Percentiles rank a stretch among this genome's conserved stretches.
Conservation (phyloP, 2,888 invertebrate genomes). For the Blera fallax region DNA sequence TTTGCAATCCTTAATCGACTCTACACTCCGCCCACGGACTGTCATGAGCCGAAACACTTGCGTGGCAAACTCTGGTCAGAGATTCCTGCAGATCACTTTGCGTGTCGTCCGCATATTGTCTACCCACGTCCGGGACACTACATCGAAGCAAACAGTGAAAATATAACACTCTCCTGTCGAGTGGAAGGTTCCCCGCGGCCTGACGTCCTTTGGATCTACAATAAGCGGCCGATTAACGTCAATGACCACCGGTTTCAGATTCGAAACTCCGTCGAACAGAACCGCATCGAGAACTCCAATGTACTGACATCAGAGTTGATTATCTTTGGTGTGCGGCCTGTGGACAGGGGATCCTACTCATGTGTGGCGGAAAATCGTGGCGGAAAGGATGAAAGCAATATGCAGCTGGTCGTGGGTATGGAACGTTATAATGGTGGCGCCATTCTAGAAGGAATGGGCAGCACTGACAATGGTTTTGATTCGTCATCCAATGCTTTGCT, state of each 20-base stretch:
- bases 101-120: constrained; percentile 90
- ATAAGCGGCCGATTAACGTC: constrained; percentile 78
- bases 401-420: constrained; percentile 84
- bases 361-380: constrained; percentile 93
- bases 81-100: constrained; percentile 88
- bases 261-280: constrained; percentile 77
- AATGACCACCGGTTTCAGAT: constrained; percentile 78
- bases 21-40: constrained; percentile 89
- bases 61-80: constrained; percentile 89
- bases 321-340: constrained; percentile 84
- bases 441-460: constrained; percentile 78
- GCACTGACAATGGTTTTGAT: constrained; percentile 80
- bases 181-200: constrained; percentile 86
- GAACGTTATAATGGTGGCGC: constrained; percentile 77
- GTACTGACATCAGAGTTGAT: constrained; percentile 84
- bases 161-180: constrained; percentile 89
- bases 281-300: constrained; percentile 72
- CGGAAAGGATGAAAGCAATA: constrained; percentile 89
- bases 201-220: constrained; percentile 86
- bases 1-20: constrained; percentile 89
- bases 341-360: constrained; percentile 88
- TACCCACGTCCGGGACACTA: constrained; percentile 83
- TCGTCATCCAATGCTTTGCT: constrained; percentile 81
- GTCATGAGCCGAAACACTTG: constrained; percentile 87
- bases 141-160: constrained; percentile 85